Base-by-base conservation (phyloP, 2,797 vertebrate species). In the Melanotaenia nigrans region DNA sequence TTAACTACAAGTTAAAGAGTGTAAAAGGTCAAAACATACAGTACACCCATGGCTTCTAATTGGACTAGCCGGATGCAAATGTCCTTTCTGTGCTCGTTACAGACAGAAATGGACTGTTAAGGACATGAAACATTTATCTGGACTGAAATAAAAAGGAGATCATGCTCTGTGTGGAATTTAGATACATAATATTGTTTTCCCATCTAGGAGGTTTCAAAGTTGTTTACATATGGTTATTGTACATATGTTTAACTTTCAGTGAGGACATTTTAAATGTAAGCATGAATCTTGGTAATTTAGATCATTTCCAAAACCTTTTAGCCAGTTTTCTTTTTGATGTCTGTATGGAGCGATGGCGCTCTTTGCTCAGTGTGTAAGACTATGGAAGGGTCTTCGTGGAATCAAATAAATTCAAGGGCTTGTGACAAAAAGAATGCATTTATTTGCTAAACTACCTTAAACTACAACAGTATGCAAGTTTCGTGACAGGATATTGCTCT, bases 1-100 rank as follows among this genome's bases (percentile, higher is more conserved):
- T 28, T 56, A 55, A 56, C 22, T 42, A 40, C 51, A 55, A 66
- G 35, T 38, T 56, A 53, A 56, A 40, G 6, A 25, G 13, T 3
- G 13, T 42, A 60, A 51, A 51, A 61, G 59, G 59, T 61, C 59
- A 66, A 42, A 20, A 33, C 7, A 42, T 30, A 18, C 16, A 30
- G 16, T 45, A 51, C 47, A 12, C 20, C 5, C 10, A 25, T 25
- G 9, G 24, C 33, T 38, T 38, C 33, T 36, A 59, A 59, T 36
- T 59, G 20, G 10, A 16, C 42, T 18, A 45, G n/a, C 35, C 14
- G n/a, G 20, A 38, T 36, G n/a, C 20, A 22, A 59, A 59, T 59
- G 7, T 61, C 6, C 35, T 54, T 42, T 57, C 4, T 47, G 14
- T 35, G 8, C 38, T 10, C 18, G 33, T 47, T 16, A 12, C 10